phyloP scores from a whole-genome alignment of 2,888 invertebrate genomes.

The Leucophenga maculata region DNA sequence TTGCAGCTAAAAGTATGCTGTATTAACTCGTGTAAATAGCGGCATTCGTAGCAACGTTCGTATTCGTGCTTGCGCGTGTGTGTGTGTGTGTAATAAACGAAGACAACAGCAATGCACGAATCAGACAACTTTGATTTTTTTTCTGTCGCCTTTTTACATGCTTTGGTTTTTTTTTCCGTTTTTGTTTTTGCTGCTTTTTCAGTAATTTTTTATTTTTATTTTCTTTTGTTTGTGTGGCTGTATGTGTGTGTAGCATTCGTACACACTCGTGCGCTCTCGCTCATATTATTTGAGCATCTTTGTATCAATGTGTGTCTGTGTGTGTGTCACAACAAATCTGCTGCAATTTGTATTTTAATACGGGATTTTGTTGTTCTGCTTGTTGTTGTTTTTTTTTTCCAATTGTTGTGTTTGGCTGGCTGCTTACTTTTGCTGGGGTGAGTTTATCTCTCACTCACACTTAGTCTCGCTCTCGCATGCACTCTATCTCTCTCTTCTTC shows the following conservation, averaged over 20 bases:
- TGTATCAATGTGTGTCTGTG: slow-evolving; percentile 36
- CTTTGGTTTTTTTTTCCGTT: slow-evolving; percentile 36
- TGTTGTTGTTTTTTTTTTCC: slow-evolving; percentile 35
- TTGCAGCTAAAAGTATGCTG: too few species aligned
- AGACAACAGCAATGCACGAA: slow-evolving; percentile 66
- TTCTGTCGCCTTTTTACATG: slow-evolving; percentile 45
- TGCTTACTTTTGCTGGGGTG: neutral
- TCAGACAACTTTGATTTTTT: slow-evolving; percentile 71
- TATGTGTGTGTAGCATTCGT: slow-evolving; percentile 17
- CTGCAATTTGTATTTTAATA: slow-evolving; percentile 24
- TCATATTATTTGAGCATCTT: neutral
- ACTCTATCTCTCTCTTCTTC: neutral
- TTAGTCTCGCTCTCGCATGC: neutral
- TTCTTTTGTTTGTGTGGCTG: slow-evolving; percentile 31
- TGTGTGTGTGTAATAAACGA: slow-evolving; percentile 35
- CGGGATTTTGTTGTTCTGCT: neutral
- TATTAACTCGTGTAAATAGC: neutral
- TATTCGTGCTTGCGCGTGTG: slow-evolving; percentile 20
- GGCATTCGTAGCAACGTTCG: neutral
- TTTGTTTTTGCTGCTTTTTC: slow-evolving; percentile 50
- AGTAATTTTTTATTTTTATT: slow-evolving; percentile 39
- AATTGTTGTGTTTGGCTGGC: slow-evolving; percentile 45
- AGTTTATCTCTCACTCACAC: slow-evolving; percentile 7
- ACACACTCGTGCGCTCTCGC: neutral
- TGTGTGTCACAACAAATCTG: slow-evolving; percentile 24